A percentile compares a stretch with the other conserved stretches of the same genome.
These are phyloP conservation scores for Podabrus alpinus DNA, from an alignment of 2,888 invertebrate genomes.

Conservation along the genomic window DNA sequence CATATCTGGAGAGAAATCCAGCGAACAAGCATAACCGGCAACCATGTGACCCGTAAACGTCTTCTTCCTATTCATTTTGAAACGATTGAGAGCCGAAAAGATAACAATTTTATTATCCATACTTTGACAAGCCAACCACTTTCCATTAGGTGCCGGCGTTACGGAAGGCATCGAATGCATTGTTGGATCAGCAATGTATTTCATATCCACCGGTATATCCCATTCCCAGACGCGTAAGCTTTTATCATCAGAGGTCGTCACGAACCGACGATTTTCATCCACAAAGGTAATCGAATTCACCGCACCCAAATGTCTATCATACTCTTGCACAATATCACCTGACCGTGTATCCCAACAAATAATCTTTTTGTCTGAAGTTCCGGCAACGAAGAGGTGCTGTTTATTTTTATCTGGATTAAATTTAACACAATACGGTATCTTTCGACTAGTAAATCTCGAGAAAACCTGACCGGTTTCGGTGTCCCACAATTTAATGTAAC, in stretches of 20 bases:
- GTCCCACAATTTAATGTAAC: constrained; percentile 98
- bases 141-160: constrained; percentile 92
- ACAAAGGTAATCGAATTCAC: constrained; percentile 99
- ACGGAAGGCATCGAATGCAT: constrained; percentile 99
- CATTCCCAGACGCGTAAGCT: constrained; percentile 99
- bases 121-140: constrained; percentile 98
- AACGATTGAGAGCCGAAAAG: constrained; percentile 95
- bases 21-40: constrained; percentile 95
- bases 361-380: constrained; percentile 99
- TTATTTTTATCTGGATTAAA: constrained; percentile 98
- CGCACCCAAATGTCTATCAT: constrained; percentile 97
- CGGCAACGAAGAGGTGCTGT: constrained; percentile 96
- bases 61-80: constrained; percentile 98
- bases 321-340: constrained; percentile 96
- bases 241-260: constrained; percentile 99
- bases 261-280: constrained; percentile 96
- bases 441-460: constrained; percentile 89
- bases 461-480: constrained; percentile 92
- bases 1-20: constrained; percentile 99
- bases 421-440: constrained; percentile 97
- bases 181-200: constrained; percentile 98
- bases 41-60: constrained; percentile 99
- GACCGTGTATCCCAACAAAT: constrained; percentile 97
- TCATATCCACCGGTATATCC: constrained; percentile 99
- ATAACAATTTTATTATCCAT: constrained; percentile 99